Conservation (phyloP, 2,888 invertebrate species). For the Spilarctia lutea region DNA sequence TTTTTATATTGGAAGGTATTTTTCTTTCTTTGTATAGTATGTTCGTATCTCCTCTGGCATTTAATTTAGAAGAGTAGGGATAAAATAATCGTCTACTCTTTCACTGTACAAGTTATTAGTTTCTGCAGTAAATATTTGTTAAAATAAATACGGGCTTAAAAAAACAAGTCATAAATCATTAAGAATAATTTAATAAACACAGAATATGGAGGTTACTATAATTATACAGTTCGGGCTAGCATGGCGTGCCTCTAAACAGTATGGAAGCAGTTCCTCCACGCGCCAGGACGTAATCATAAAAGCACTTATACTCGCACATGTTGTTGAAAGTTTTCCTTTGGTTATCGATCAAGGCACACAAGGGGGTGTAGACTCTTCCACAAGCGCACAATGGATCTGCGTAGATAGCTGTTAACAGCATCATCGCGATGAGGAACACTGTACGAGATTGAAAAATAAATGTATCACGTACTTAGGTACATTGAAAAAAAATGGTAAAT, state of each 20-base stretch:
- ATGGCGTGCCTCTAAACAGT: constrained; percentile 25
- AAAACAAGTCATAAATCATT: neutral
- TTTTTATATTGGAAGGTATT: too few species aligned
- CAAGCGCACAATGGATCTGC: constrained; percentile 69
- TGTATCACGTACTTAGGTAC: too few species aligned
- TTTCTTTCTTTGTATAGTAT: too few species aligned
- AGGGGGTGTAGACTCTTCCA: constrained; percentile 70
- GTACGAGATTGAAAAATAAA: constrained; percentile 30
- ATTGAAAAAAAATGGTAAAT: too few species aligned
- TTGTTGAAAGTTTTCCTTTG: constrained; percentile 72
- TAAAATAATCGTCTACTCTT: too few species aligned
- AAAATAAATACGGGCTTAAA: too few species aligned
- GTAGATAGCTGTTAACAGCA: constrained; percentile 43
- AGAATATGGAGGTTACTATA: neutral
- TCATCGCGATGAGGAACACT: constrained; percentile 61
- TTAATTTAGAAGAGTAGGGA: too few species aligned
- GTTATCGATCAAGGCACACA: constrained; percentile 67
- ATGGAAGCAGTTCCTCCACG: constrained; percentile 30
- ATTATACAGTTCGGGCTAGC: constrained; percentile 3
- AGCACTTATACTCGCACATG: constrained; percentile 75
- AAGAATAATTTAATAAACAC: neutral
- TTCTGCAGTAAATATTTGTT: too few species aligned
- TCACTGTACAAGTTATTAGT: too few species aligned
- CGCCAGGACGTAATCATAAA: constrained; percentile 35
- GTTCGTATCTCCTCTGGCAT: too few species aligned